A percentile compares a stretch with the other conserved stretches of the same genome.
These are phyloP conservation scores for Chrysochloris asiatica DNA, from an alignment of 2,113 vertebrate species.

Conservation along the genomic window DNA sequence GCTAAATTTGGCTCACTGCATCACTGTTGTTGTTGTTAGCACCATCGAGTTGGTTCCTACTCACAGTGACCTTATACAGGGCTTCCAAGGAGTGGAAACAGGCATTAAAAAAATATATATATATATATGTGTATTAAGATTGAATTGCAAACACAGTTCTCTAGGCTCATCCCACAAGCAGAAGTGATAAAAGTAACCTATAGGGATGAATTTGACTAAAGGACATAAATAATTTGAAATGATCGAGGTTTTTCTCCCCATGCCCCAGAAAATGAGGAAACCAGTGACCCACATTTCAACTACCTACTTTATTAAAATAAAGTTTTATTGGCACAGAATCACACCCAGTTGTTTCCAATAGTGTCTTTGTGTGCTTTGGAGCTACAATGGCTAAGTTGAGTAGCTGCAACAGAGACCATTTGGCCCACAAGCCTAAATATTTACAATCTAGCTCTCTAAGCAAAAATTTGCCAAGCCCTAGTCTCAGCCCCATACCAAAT, in stretches of 20 bases:
- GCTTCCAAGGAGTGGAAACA: no score
- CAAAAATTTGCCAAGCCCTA: neutral
- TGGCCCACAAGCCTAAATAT: neutral
- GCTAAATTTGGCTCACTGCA: neutral
- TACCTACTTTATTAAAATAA: neutral
- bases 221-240: neutral
- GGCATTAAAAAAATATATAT: no score
- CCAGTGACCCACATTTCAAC: neutral
- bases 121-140: neutral
- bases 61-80: no score
- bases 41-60: no score
- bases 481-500: neutral
- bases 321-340: neutral
- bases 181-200: neutral
- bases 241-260: neutral
- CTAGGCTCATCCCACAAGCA: neutral
- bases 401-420: neutral
- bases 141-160: neutral
- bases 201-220: constrained; percentile 27
- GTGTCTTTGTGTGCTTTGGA: neutral
- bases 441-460: neutral
- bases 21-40: no score
- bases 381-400: neutral
- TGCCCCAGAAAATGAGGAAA: neutral
- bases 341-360: neutral